These are phyloP conservation scores for Struthio camelus DNA, from an alignment of 2,113 vertebrate species.

Conservation along the genomic window DNA sequence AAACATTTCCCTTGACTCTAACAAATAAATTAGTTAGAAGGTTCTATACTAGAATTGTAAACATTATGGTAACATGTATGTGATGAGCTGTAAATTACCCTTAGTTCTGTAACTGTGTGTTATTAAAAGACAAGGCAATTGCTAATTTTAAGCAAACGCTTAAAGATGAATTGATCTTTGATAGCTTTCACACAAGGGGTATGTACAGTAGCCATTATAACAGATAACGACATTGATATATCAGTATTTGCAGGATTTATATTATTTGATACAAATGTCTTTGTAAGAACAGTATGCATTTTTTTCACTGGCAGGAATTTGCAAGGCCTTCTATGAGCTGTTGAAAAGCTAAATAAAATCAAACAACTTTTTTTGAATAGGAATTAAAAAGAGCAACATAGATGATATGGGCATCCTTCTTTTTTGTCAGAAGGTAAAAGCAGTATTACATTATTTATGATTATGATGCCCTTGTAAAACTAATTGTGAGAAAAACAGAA, in stretches of 20 bases:
- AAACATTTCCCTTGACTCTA: neutral
- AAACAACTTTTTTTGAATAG: neutral
- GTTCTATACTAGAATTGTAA: neutral
- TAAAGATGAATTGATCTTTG: neutral
- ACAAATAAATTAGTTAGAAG: neutral
- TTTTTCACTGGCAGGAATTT: neutral
- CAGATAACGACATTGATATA: neutral
- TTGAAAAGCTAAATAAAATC: slow-evolving; percentile 8
- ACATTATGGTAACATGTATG: neutral
- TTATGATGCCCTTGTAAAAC: neutral
- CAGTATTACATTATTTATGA: neutral
- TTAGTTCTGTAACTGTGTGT: neutral
- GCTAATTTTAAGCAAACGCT: neutral
- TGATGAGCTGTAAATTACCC: neutral
- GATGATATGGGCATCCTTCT: neutral
- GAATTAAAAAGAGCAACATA: neutral
- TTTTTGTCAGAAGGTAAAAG: neutral
- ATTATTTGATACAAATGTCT: neutral
- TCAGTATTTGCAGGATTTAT: neutral
- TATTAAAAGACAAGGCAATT: neutral
- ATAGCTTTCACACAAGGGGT: neutral
- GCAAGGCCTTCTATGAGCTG: neutral
- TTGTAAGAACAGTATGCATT: neutral
- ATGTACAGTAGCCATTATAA: neutral
- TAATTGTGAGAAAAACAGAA: neutral